Evolutionary conservation across 2,797 vertebrate species (phyloP).

Genomic region (Chaetophractus vellerosus): DNA sequence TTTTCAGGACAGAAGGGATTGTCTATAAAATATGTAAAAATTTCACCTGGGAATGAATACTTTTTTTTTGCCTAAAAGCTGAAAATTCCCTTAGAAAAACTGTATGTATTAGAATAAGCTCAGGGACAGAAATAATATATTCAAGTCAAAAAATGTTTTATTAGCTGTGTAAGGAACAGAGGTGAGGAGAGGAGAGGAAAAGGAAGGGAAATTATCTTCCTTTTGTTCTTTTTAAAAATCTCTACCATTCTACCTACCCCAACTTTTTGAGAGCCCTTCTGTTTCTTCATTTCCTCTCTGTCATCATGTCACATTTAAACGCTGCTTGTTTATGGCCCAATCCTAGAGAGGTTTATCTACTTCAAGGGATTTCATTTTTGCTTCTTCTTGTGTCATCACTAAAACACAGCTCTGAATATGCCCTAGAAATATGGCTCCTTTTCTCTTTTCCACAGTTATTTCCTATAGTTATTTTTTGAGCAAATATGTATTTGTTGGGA

Average conservation of each 20-base stretch:
- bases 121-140: not conserved
- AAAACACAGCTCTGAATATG: not conserved
- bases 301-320: not conserved
- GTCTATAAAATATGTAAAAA: conserved; percentile 35
- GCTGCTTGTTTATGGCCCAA: not conserved
- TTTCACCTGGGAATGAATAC: not conserved
- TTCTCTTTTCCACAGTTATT: not conserved
- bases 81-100: conserved; percentile 40
- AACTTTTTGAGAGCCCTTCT: not conserved
- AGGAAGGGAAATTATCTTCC: not conserved
- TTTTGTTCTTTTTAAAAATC: conserved; percentile 5
- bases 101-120: conserved; percentile 54
- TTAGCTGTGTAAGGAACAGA: not conserved
- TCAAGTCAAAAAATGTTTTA: not conserved
- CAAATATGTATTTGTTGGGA: not conserved
- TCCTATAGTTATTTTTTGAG: not conserved
- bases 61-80: conserved; percentile 45
- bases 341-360: not conserved
- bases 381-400: not conserved
- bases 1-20: conserved; percentile 43
- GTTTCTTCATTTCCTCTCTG: not conserved
- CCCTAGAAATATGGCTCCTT: not conserved
- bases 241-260: not conserved
- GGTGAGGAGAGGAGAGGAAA: too few relatives aligned
- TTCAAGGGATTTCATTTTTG: not conserved